Base-by-base conservation (phyloP, 2,113 vertebrate genomes). In the Dendrocopos noguchii region DNA sequence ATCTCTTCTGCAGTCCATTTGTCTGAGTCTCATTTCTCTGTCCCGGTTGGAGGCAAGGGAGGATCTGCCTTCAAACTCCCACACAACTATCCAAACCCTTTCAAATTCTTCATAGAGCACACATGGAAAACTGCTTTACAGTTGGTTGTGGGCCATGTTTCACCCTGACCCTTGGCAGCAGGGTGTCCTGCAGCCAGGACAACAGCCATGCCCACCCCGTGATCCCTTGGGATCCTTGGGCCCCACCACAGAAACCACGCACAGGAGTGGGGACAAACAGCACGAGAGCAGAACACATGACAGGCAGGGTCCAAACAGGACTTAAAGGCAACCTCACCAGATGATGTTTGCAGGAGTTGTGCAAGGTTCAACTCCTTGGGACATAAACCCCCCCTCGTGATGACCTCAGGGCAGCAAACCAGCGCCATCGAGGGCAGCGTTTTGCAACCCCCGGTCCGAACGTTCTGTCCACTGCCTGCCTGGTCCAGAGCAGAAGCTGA, bases 71-170 rank as follows among this genome's bases (percentile, higher is more conserved):
- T 39, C 39, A 39, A 39, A 39, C 39, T 39, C 39, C 39, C 39
- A 10, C 39, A 39, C 64, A 39, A 3, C 56, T 29, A 13, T 86
- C 22, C 67, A 31, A 24, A 24, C 9, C 57, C 46, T 24, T 18
- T 22, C 39, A 57, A 6, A 53, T 4, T 39, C 67, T 74, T 56
- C 63, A 15, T 0, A 4, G 68, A 53, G 74, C 53, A 3, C 31
- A 12, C 0, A 5, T 0, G 1, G 60, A 13, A 42, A 53, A 13
- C 47, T 34, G 55, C 29, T 6, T 6, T 5, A 5, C 19, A 5
- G 33, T 2, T 46, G 42, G 29, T 4, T 8, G 42, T 2, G 9
- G 25, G 29, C 15, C 18, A 3, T 7, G 44, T 52, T 33, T 68
- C 8, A 0, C 8, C 57, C 74, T 3, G 25, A 20, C 5, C 61